Evolutionary conservation across 2,113 vertebrate genomes (phyloP).

Genomic region (Mellivora capensis): DNA sequence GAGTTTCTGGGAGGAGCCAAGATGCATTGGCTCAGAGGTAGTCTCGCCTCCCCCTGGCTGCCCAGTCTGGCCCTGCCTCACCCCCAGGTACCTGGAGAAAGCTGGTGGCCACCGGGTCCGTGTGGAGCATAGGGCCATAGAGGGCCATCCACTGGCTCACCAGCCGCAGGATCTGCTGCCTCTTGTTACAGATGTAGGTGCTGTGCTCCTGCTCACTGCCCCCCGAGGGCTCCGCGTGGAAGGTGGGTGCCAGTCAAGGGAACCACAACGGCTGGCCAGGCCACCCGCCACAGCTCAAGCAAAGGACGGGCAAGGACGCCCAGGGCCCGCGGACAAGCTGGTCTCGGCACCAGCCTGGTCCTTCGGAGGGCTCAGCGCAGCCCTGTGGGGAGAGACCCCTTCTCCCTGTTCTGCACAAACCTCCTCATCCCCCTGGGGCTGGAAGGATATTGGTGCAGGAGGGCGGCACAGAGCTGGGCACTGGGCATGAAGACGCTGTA

Average conservation of each 20-base stretch:
- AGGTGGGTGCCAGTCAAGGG: conserved; percentile 89
- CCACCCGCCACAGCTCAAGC: neutral
- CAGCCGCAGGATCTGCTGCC: conserved; percentile 91
- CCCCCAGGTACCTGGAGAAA: conserved; percentile 88
- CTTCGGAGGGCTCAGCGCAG: neutral
- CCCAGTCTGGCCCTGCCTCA: neutral
- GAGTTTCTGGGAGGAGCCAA: conserved; percentile 82
- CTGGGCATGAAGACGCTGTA: conserved; percentile 95
- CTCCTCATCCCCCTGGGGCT: rapidly evolving
- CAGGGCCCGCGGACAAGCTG: too few relatives aligned
- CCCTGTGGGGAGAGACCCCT: neutral
- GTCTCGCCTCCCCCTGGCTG: rapidly evolving
- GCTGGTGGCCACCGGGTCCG: conserved; percentile 84
- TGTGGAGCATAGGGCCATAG: conserved; percentile 87
- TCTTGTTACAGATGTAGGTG: conserved; percentile 86
- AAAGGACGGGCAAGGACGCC: neutral
- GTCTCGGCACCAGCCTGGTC: neutral
- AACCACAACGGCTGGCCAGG: rapidly evolving
- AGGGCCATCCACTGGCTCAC: conserved; percentile 93
- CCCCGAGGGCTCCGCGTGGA: conserved; percentile 86
- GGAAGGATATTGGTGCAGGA: conserved; percentile 95
- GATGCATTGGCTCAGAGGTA: neutral
- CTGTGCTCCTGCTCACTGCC: conserved; percentile 90
- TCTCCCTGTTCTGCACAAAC: neutral
- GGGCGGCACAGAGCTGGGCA: conserved; percentile 88